Base-by-base conservation (phyloP, 2,113 vertebrate genomes). In the Probosciger aterrimus region DNA sequence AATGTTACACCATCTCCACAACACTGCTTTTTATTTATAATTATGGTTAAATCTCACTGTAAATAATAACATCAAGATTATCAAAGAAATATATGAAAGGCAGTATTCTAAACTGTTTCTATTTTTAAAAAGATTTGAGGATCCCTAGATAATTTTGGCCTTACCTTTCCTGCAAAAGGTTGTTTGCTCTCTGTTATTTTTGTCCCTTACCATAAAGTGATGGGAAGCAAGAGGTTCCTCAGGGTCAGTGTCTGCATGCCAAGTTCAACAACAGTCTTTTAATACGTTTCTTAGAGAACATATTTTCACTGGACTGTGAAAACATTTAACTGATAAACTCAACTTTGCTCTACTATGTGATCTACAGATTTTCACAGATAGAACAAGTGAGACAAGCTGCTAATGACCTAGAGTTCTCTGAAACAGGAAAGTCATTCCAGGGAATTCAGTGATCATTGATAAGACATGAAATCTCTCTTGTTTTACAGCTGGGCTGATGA, bases 141-240 rank as follows among this genome's bases (percentile, higher is more conserved):
- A 63, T 91, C 77, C 18, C n/a, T 69, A 50, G 67, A 44, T 83
- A 65, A 71, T 88, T 92, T 55, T 78, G 9, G n/a, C 69, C 64
- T 44, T 88, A 96, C 87, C 81, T 97, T 96, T 95, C 90, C 82
- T 76, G 64, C 35, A 76, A 84, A 70, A 62, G 41, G n/a, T 85
- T 92, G 78, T 83, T 64, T 46, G 22, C 13, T 71, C 24, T 62
- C 47, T 35, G 41, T 53, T 91, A 50, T 81, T 80, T 67, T 60
- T 80, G 33, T 44, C 53, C 50, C 46, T 33, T 90, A 81, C 27
- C 11, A 49, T 53, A 57, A 67, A 83, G 27, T 41, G 65, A 46
- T 50, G 60, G 31, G 53, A 96, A 92, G 43, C 46, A 81, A 82
- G 39, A 59, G 50, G 55, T 69, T 92, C 31, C 39, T 73, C 9